Conservation (phyloP, 2,888 invertebrate species). For the Torymus auratus region DNA sequence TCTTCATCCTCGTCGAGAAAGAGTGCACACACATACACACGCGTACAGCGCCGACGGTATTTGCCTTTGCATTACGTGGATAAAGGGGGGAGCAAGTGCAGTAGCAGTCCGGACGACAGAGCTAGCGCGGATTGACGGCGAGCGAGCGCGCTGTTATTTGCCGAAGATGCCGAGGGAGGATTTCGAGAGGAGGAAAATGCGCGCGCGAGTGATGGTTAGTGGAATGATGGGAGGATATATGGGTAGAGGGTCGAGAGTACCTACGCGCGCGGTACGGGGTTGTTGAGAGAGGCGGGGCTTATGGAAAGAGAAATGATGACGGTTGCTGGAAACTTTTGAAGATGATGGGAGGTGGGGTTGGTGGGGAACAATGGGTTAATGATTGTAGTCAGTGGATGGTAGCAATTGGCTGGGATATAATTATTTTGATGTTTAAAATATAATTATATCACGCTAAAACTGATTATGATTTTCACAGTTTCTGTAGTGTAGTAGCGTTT, state of each 20-base stretch:
- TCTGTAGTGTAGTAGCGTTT: no score
- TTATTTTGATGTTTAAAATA: no score
- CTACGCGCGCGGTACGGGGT: background rate
- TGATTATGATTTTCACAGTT: no score
- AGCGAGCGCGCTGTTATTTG: conserved; percentile 43
- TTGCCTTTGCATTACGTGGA: conserved; percentile 56
- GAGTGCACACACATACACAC: background rate
- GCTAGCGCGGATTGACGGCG: conserved; percentile 48
- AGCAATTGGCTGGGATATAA: no score
- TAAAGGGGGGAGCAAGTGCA: conserved; percentile 20
- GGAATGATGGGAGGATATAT: conserved; percentile 3
- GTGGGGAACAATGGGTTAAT: no score
- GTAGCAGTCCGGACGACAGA: conserved; percentile 24
- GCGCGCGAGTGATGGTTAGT: background rate
- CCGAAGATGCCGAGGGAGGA: conserved; percentile 27
- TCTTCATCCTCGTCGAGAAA: background rate
- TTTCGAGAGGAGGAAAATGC: conserved; percentile 4
- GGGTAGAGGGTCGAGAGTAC: conserved; percentile 4
- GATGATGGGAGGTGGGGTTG: no score
- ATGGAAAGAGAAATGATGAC: no score
- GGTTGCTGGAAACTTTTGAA: no score
- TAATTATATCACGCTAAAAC: no score
- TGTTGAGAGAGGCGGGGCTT: background rate
- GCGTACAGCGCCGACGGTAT: conserved; percentile 18
- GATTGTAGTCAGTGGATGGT: no score